Conservation (phyloP, 2,797 vertebrate genomes). For the Smutsia gigantea region DNA sequence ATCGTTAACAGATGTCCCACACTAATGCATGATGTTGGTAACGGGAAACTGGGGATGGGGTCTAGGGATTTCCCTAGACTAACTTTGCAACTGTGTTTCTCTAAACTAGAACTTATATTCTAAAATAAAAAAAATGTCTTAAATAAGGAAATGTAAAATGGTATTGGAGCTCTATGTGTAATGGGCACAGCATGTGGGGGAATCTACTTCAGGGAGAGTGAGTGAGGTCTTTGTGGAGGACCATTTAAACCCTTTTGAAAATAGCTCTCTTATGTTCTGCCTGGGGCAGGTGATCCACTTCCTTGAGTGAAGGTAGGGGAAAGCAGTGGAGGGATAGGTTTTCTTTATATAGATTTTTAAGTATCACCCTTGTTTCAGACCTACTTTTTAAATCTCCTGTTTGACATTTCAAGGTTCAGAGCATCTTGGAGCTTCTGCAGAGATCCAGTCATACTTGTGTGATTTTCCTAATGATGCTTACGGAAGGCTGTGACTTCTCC, state of each 20-base stretch:
- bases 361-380: not conserved
- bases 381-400: not conserved
- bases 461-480: not conserved
- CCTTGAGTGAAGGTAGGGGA: not conserved
- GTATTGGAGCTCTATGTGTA: not conserved
- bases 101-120: not conserved
- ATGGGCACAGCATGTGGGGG: too few species aligned
- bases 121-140: not conserved
- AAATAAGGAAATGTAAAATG: not conserved
- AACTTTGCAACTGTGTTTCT: not conserved
- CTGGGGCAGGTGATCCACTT: not conserved
- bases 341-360: not conserved
- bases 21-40: not conserved
- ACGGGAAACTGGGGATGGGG: not conserved
- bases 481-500: not conserved
- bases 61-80: not conserved
- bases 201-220: too few species aligned
- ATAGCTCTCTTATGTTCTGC: not conserved
- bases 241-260: not conserved
- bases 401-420: not conserved
- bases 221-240: not conserved
- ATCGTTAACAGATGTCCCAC: not conserved
- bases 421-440: not conserved
- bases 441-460: not conserved
- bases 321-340: not conserved